Evolutionary conservation across 2,797 vertebrate genomes (phyloP).

Genomic region (Columba guinea): DNA sequence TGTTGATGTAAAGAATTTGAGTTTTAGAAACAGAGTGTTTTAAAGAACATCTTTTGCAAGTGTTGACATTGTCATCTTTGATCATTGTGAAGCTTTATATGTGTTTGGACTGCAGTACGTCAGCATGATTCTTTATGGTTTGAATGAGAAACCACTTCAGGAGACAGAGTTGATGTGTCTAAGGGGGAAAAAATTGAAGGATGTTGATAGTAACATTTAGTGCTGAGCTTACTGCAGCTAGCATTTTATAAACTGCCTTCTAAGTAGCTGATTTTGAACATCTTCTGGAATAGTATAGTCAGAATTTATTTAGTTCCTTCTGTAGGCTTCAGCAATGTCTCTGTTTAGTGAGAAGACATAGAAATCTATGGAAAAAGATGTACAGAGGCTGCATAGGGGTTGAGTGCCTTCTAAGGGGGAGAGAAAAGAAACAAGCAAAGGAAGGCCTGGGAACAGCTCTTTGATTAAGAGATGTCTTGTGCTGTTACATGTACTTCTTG

Average conservation of each 20-base stretch:
- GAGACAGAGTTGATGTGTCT: neutral
- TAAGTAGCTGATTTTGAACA: neutral
- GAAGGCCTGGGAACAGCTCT: neutral
- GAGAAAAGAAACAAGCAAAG: neutral
- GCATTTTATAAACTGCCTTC: neutral
- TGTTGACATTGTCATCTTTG: neutral
- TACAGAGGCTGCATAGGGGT: neutral
- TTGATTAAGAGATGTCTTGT: neutral
- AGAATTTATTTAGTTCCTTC: neutral
- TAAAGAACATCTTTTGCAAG: neutral
- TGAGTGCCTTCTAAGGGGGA: neutral
- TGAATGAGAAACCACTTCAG: neutral
- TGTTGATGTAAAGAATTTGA: neutral
- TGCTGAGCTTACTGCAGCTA: neutral
- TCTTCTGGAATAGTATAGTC: neutral
- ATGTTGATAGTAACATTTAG: neutral
- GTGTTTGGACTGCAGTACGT: neutral
- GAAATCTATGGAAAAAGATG: neutral
- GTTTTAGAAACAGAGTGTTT: neutral
- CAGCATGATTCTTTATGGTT: neutral
- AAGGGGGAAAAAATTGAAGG: neutral
- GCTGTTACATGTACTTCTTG: neutral
- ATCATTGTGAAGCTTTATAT: neutral
- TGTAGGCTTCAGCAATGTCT: neutral
- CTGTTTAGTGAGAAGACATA: neutral